Base-by-base conservation (phyloP, 2,113 vertebrate genomes). In the Callocephalon fimbriatum region DNA sequence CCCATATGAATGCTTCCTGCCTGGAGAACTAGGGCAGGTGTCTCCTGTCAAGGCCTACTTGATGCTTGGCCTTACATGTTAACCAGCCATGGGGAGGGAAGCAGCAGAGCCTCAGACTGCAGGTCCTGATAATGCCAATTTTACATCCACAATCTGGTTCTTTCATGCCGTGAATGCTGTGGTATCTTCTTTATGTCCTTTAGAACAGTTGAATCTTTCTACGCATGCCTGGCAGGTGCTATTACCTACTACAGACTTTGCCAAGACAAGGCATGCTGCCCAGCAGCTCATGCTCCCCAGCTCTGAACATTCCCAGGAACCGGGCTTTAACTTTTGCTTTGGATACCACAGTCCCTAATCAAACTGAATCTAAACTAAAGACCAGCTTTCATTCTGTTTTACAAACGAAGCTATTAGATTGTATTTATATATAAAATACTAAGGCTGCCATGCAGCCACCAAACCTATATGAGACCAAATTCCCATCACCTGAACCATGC, bases 51-150 rank as follows among this genome's bases (percentile, higher is more conserved):
- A 13, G n/a, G n/a, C n/a, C n/a, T 15, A 10, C 37, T 58, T 2
- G 1, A 32, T 9, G 29, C 83, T 62, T 5, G 1, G 38, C 29
- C 20, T 7, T 3, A 31, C 31, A 17, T 2, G 0, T 37, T 45
- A 62, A 37, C 21, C 15, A 12, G 40, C 25, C 29, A 12, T 0
- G 0, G 35, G 29, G 11, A 7, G 13, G 38, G 42, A 22, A 44
- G 2, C 53, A 53, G 10, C 40, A 21, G 3, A 32, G 26, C 15
- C 38, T n/a, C 16, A 29, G 21, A 7, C 37, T 14, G 20, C 26
- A 42, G 21, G 37, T 44, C 27, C 76, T 50, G 26, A 10, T 5
- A 7, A 62, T 12, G 16, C 10, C 7, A 9, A 3, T 51, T 67
- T 58, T 53, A 18, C 10, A 67, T 38, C 17, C n/a, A 47, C 37